Evolutionary conservation across 2,888 invertebrate species (phyloP), one percentile per base, ranked within the genome.

Genomic region (Phalera bucephala): DNA sequence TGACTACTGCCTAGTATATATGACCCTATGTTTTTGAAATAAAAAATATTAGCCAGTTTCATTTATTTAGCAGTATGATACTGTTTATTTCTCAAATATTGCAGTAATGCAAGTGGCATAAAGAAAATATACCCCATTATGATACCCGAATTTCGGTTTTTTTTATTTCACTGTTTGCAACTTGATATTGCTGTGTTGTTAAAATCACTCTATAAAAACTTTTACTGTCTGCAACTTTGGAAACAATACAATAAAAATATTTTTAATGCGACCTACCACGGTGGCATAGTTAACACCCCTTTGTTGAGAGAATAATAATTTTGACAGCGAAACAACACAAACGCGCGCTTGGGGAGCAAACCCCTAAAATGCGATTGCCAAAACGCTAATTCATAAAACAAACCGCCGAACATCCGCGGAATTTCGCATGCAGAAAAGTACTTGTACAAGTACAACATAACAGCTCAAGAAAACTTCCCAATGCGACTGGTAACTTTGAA

Each of bases 391-490:
- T 52, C 40, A 50, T 33, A 35, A 45, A 49, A 51, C 45, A 44
- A 59, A 48, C 53, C 38, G 51, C 35, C 45, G 46, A 57, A 64
- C 67, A 63, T 52, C 54, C 52, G 57, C 42, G 56, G 52, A 45
- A 62, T 61, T 66, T 31, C 23, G 29, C 33, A 50, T 40, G 35
- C 38, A 58, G 50, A 50, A 47, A 57, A 27, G 14, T 14, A 27
- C 27, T 14, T 14, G 13, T 9, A 9, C 27, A 25, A 2, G 12
- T 12, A 5, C 3, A 27, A 27, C 27, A 26, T 42, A n/a, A 64
- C 54, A 62, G 63, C 53, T 65, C 60, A 50, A 64, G 71, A 72
- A 65, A 74, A 74, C 70, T n/a, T 72, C 72, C 67, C 64, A 58
- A 45, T 58, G 42, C 46, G 48, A 40, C 45, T 44, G 60, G 54